These are phyloP conservation scores for Choristoneura fumiferana DNA, from an alignment of 1,140 invertebrate genomes.

Conservation along the genomic window DNA sequence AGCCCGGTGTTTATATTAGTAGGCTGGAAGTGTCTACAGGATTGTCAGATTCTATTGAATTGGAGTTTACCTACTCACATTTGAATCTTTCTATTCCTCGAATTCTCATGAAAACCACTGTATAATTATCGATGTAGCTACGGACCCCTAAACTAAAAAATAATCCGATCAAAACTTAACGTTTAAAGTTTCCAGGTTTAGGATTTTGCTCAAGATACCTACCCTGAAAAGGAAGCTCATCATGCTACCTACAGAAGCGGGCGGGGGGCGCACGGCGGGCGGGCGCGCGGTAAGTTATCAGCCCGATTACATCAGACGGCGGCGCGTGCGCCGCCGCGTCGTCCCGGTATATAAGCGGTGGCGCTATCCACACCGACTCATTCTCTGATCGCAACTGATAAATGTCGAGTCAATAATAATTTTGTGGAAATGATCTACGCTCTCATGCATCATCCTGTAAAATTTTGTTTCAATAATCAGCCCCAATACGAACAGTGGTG, in stretches of 20 bases:
- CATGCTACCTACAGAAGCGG: conserved; percentile 5
- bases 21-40: too few species aligned
- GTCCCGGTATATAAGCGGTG: conserved; percentile 49
- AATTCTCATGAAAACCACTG: not conserved
- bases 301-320: conserved; percentile 54
- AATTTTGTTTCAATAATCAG: conserved; percentile 42
- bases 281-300: conserved; percentile 49
- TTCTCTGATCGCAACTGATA: conserved; percentile 58
- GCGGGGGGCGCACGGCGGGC: conserved; percentile 18
- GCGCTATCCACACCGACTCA: conserved; percentile 40
- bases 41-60: too few species aligned
- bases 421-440: conserved; percentile 73
- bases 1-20: too few species aligned
- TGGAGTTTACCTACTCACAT: too few species aligned
- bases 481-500: conserved; percentile 67
- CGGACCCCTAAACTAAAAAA: not conserved
- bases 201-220: not conserved
- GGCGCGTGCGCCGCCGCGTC: conserved; percentile 51
- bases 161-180: not conserved
- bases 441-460: conserved; percentile 63
- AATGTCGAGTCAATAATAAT: conserved; percentile 62
- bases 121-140: not conserved
- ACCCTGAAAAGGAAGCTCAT: not conserved
- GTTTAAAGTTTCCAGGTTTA: not conserved
- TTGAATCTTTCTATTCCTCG: too few species aligned